Evolutionary conservation across 2,113 vertebrate genomes (phyloP).

Genomic region (Lucifuga dentata): DNA sequence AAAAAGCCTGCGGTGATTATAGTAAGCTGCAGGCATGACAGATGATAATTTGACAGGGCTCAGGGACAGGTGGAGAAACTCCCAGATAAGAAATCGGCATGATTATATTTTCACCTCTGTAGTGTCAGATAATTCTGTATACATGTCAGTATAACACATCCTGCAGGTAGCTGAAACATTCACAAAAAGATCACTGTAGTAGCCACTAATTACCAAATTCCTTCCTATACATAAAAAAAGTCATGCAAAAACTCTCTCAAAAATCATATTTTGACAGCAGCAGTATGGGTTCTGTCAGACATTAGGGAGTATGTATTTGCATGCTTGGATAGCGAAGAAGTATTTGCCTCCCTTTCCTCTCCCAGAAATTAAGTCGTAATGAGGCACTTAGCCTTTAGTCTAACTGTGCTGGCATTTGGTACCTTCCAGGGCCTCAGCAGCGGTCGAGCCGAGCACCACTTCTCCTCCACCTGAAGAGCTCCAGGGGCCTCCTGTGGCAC

Average conservation of each 20-base stretch:
- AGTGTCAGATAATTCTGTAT: constrained; percentile 6
- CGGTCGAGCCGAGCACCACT: constrained; percentile 37
- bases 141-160: background rate
- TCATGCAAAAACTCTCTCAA: background rate
- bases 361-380: constrained; percentile 56
- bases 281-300: constrained; percentile 36
- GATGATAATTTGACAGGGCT: constrained; percentile 43
- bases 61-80: constrained; percentile 30
- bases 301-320: constrained; percentile 45
- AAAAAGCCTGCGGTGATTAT: constrained; percentile 50
- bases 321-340: constrained; percentile 41
- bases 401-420: constrained; percentile 59
- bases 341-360: constrained; percentile 61
- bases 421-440: constrained; percentile 59
- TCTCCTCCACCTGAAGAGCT: constrained; percentile 32
- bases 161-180: background rate
- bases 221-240: background rate
- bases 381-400: constrained; percentile 41
- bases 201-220: too few species aligned
- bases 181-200: too few species aligned
- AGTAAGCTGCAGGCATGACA: constrained; percentile 50
- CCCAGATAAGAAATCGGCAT: constrained; percentile 8
- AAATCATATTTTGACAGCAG: constrained; percentile 16
- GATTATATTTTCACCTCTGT: constrained; percentile 5
- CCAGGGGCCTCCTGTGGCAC: constrained; percentile 13